These are phyloP conservation scores for chimpanzee (Pan troglodytes) DNA, from an alignment of 2,113 vertebrate genomes.

Conservation along the genomic window NHGRI_mPanTro3-v2.1_pri NC_072404.2:21092001-21092500, in stretches of 20 bases:
- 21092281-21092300: not conserved
- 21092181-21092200: not conserved
- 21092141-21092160: not conserved
- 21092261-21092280: not conserved
- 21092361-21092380: not conserved
- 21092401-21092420: not conserved
- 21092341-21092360: not conserved
- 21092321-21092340: not conserved
- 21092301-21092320: not conserved
- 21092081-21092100: not conserved
- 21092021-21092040: not conserved
- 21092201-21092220: not conserved
- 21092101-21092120: not conserved
- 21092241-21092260: not conserved
- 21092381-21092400: not conserved
- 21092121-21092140: not conserved
- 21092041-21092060: not conserved
- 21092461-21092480: too few species aligned
- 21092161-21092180: not conserved
- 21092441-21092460: too few species aligned
- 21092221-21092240: not conserved
- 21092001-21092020: not conserved
- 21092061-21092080: not conserved
- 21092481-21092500: too few species aligned
- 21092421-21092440: not conserved